These are phyloP conservation scores for Micronisus gabar DNA, from an alignment of 2,113 vertebrate species.

Conservation along the genomic window DNA sequence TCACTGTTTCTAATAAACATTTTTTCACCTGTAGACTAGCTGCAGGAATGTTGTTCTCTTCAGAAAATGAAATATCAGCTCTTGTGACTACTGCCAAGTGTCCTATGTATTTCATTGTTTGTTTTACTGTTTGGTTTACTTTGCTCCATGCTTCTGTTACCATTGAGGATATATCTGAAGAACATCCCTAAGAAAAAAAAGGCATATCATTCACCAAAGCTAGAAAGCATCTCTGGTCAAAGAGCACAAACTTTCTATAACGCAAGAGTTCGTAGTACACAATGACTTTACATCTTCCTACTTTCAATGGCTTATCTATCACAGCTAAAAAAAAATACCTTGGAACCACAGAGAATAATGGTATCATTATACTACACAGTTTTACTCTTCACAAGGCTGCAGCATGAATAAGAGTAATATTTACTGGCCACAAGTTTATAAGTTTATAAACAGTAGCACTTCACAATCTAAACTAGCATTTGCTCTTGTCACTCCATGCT, in stretches of 20 bases:
- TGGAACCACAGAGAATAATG: not conserved
- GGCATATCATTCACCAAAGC: not conserved
- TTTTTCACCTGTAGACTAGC: conserved; percentile 62
- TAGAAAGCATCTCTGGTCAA: not conserved
- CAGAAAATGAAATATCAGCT: conserved; percentile 64
- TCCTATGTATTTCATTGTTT: conserved; percentile 66
- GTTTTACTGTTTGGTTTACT: conserved; percentile 72
- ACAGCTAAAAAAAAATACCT: not conserved
- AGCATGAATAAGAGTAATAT: not conserved
- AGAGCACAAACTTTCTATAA: not conserved
- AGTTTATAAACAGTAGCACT: not conserved
- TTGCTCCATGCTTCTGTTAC: conserved; percentile 85
- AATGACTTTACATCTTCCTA: not conserved
- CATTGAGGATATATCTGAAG: conserved; percentile 91
- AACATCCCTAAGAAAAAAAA: conserved; percentile 82
- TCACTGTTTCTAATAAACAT: not conserved
- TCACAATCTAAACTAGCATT: not conserved
- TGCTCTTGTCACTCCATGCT: not conserved
- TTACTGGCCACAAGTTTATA: not conserved
- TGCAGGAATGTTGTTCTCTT: conserved; percentile 53
- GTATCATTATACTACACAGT: not conserved
- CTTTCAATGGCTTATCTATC: not conserved
- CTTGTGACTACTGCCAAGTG: conserved; percentile 78
- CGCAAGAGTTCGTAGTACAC: not conserved
- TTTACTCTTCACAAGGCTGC: not conserved